Percentiles rank a stretch among this genome's conserved stretches.
These are phyloP conservation scores for Phaonia tiefii DNA, from an alignment of 2,888 invertebrate genomes.

Conservation along the genomic window DNA sequence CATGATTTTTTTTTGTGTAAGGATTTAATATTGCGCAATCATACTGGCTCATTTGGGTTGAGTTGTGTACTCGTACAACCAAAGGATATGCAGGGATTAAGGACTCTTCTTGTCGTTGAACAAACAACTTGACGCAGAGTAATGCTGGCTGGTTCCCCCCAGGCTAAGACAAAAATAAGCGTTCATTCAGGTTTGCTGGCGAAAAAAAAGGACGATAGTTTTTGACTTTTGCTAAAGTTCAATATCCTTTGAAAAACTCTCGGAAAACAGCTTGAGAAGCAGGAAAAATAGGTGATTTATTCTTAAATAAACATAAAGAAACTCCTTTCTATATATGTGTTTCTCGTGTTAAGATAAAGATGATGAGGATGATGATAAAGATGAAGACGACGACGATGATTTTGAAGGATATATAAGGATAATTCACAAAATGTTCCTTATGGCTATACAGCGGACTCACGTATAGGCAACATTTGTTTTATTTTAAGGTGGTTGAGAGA, in stretches of 20 bases:
- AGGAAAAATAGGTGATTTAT: conserved; percentile 26
- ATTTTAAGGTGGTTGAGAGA: too few species aligned
- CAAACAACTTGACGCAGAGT: neutral
- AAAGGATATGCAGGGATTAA: conserved; percentile 2
- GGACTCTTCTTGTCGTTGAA: neutral
- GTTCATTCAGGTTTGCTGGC: too few species aligned
- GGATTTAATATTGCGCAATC: conserved; percentile 53
- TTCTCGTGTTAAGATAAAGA: too few species aligned
- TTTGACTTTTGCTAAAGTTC: conserved; percentile 8
- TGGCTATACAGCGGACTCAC: neutral
- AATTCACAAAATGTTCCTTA: conserved; percentile 10
- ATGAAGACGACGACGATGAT: neutral
- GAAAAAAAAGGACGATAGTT: conserved; percentile 6
- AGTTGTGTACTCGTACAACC: neutral
- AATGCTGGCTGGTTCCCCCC: neutral
- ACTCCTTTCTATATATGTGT: conserved; percentile 7
- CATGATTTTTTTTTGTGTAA: conserved; percentile 30
- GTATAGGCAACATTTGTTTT: neutral
- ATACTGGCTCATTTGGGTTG: neutral
- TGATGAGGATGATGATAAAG: neutral
- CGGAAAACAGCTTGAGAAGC: neutral
- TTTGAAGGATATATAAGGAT: conserved; percentile 10
- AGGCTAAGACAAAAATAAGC: neutral
- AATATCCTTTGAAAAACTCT: conserved; percentile 24
- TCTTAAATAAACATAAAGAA: conserved; percentile 16